Evolutionary conservation across 1,140 invertebrate genomes (phyloP), one percentile per base, ranked within the genome.

Genomic region (Steinernema khuongi): DNA sequence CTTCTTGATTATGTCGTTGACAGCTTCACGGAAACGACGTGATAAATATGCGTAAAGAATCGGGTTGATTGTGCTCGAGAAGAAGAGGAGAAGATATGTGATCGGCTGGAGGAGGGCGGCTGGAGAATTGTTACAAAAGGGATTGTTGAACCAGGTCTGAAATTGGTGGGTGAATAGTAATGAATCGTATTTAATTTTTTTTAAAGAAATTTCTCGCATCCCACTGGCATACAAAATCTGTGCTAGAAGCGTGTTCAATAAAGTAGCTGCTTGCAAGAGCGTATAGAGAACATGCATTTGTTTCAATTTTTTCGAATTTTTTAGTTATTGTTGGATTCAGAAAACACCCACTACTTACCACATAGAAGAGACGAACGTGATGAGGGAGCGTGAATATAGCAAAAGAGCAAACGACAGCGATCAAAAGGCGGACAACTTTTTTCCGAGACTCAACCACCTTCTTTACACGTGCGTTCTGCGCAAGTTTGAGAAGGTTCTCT

Each of bases 31-130:
- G 73, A 83, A 83, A 14, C 83, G 44, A 72, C 79, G 76, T 4
- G 82, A 84, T 68, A 83, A 73, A 74, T 82, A 83, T 17, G 82
- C 82, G 70, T 83, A 83, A 0, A 83, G 75, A 71, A 83, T 67
- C n/a, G 82, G 82, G 68, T 83, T 83, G 41, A 84, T 75, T 18
- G 74, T 77, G 31, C 68, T 74, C n/a, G 81, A 83, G 32, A 79
- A 69, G 71, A 83, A 83, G 4, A 83, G 72, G 17, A 72, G 68
- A 18, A 83, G 68, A 67, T 83, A 85, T 22, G 74, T 73, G 22
- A 85, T 33, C 26, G 83, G 83, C 50, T 85, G 83, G 19, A 82
- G 32, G 31, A 83, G 71, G 29, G 80, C 76, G 22, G 73, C 60
- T 43, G 70, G 77, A 26, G 70, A 70, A 22, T 36, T 77, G 68